These are phyloP conservation scores for Lasius platythorax DNA, from an alignment of 2,888 invertebrate genomes.

Conservation along the genomic window DNA sequence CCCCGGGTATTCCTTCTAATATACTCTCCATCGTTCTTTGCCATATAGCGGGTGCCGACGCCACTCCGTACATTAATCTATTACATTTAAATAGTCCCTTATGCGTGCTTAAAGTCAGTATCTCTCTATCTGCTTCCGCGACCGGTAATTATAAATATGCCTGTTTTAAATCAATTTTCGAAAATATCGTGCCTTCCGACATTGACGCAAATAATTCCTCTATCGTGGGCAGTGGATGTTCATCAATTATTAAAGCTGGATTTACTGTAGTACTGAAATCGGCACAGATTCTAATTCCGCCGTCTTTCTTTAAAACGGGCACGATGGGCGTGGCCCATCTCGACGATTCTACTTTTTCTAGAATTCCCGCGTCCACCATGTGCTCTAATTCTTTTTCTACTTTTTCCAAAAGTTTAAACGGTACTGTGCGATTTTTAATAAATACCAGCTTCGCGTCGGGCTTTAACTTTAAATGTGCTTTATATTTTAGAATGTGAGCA, in stretches of 20 bases:
- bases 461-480: too few species aligned
- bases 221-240: background rate
- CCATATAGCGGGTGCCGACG: constrained; percentile 58
- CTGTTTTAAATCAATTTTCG: background rate
- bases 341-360: background rate
- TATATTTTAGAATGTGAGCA: too few species aligned
- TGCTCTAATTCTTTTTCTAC: constrained; percentile 7
- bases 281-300: too few species aligned
- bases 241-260: background rate
- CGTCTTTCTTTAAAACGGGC: too few species aligned
- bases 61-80: constrained; percentile 58
- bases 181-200: constrained; percentile 27
- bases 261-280: background rate
- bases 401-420: too few species aligned
- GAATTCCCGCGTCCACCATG: too few species aligned
- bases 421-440: too few species aligned
- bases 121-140: constrained; percentile 22
- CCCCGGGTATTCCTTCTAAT: constrained; percentile 15
- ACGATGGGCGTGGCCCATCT: too few species aligned
- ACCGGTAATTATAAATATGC: constrained; percentile 23
- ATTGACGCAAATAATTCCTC: background rate
- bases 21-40: constrained; percentile 56
- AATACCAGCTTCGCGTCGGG: too few species aligned
- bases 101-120: constrained; percentile 1
- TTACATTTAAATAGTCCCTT: constrained; percentile 35